These are phyloP conservation scores for Drosophila lacicola DNA, from an alignment of 2,888 invertebrate genomes.

Conservation along the genomic window DNA sequence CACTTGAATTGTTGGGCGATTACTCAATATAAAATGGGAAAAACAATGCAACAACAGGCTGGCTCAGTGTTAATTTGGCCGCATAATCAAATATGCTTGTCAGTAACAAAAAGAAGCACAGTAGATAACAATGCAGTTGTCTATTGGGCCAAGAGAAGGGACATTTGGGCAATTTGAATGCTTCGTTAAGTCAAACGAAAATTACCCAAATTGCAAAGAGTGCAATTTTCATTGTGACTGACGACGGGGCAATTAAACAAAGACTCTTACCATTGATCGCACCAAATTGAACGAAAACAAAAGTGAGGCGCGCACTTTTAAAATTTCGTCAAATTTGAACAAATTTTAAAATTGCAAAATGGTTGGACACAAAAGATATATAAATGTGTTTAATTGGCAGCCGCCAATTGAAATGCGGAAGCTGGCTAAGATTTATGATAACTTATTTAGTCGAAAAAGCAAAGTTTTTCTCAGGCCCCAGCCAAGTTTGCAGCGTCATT, in stretches of 20 bases:
- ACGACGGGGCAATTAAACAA: neutral
- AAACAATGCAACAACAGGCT: too few relatives aligned
- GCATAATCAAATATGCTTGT: too few relatives aligned
- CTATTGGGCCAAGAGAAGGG: neutral
- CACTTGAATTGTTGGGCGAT: neutral
- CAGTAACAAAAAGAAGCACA: neutral
- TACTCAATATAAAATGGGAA: neutral
- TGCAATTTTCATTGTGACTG: constrained; percentile 6
- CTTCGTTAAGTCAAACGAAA: neutral
- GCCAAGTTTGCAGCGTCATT: constrained; percentile 71
- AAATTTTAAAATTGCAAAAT: constrained; percentile 26
- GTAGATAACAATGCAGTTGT: constrained; percentile 3
- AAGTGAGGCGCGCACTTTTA: constrained; percentile 40
- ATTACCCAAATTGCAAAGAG: constrained; percentile 1
- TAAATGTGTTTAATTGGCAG: constrained; percentile 33
- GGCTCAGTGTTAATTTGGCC: too few relatives aligned
- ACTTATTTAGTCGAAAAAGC: constrained; percentile 16
- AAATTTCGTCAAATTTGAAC: constrained; percentile 23
- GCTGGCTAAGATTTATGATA: constrained; percentile 68
- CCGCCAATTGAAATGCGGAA: constrained; percentile 69
- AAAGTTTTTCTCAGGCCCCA: constrained; percentile 58
- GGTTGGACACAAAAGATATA: neutral
- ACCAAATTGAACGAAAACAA: constrained; percentile 53
- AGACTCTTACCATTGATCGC: constrained; percentile 8
- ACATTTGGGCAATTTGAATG: neutral